Percentiles rank a stretch among this genome's conserved stretches.
phyloP scores from a whole-genome alignment of 1,140 invertebrate species.

The Diprion similis region DNA sequence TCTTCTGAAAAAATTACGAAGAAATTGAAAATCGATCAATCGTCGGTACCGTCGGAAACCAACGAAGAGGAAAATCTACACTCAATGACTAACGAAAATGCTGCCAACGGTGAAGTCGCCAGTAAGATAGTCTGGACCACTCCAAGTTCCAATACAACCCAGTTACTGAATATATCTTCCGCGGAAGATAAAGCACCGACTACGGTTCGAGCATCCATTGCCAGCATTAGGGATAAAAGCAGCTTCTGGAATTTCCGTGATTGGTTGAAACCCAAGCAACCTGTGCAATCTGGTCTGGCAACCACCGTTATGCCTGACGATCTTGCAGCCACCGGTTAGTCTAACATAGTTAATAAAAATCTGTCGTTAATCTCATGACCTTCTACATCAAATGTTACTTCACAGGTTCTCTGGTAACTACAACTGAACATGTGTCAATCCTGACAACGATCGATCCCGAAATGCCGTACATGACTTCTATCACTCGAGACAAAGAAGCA shows the following conservation, averaged over 20 bases:
- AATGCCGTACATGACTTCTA: constrained; percentile 25
- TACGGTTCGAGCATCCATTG: neutral
- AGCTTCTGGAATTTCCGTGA: neutral
- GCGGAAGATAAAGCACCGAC: neutral
- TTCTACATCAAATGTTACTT: constrained; percentile 14
- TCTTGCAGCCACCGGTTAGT: too few species aligned
- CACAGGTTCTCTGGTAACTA: constrained; percentile 8
- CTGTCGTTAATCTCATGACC: too few species aligned
- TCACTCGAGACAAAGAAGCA: constrained; percentile 42
- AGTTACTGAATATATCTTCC: neutral
- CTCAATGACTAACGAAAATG: constrained; percentile 27
- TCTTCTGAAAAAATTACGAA: neutral
- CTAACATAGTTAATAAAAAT: neutral
- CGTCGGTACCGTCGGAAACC: constrained; percentile 32
- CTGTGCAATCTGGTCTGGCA: neutral
- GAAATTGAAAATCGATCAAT: constrained; percentile 15
- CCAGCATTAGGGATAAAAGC: neutral
- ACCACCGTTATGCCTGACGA: neutral
- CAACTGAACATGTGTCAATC: neutral
- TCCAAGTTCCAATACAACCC: constrained; percentile 19
- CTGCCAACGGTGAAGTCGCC: constrained; percentile 25
- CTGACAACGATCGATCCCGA: neutral
- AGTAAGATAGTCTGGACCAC: constrained; percentile 51
- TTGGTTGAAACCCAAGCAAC: neutral
- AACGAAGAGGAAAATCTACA: constrained; percentile 37